Evolutionary conservation across 2,888 invertebrate species (phyloP).

Genomic region (Drosophila algonquin): DNA sequence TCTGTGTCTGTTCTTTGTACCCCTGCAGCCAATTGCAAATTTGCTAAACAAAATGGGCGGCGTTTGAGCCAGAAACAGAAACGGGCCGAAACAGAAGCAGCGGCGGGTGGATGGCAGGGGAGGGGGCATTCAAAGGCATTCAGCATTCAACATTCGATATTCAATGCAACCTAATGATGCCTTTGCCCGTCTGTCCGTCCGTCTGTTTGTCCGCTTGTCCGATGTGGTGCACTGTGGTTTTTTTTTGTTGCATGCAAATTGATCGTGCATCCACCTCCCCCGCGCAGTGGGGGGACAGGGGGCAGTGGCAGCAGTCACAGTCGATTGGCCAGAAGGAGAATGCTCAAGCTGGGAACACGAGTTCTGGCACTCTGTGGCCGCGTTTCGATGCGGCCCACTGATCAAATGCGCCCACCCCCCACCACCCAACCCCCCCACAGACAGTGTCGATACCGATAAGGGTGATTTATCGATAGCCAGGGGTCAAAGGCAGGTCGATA

Average conservation of each 20-base stretch:
- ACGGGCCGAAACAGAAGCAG: slow-evolving; percentile 1
- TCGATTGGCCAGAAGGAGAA: slow-evolving; percentile 68
- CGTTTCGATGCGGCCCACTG: slow-evolving; percentile 53
- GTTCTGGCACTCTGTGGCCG: slow-evolving; percentile 57
- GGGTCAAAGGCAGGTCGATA: too few species aligned
- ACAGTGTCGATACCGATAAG: slow-evolving; percentile 20
- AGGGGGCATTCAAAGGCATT: not conserved
- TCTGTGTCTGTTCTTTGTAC: not conserved
- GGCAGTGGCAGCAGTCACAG: slow-evolving; percentile 56
- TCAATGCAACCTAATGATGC: slow-evolving; percentile 65
- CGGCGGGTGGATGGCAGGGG: not conserved
- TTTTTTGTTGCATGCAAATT: slow-evolving; percentile 64
- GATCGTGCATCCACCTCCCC: slow-evolving; percentile 33
- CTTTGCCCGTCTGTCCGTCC: slow-evolving; percentile 26
- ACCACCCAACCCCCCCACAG: not conserved
- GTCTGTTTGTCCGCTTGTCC: too few species aligned
- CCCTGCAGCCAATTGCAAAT: slow-evolving; percentile 72
- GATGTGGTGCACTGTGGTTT: slow-evolving; percentile 4
- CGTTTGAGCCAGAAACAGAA: slow-evolving; percentile 46
- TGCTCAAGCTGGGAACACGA: slow-evolving; percentile 57
- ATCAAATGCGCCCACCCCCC: slow-evolving; percentile 41
- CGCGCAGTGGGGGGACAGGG: not conserved
- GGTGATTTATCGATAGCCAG: slow-evolving; percentile 18
- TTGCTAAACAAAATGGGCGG: slow-evolving; percentile 80
- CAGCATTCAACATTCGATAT: slow-evolving; percentile 31